These are phyloP conservation scores for Trachythela sp. DNA, from an alignment of 64 coral and sea anemone species.

Conservation along the genomic window DNA sequence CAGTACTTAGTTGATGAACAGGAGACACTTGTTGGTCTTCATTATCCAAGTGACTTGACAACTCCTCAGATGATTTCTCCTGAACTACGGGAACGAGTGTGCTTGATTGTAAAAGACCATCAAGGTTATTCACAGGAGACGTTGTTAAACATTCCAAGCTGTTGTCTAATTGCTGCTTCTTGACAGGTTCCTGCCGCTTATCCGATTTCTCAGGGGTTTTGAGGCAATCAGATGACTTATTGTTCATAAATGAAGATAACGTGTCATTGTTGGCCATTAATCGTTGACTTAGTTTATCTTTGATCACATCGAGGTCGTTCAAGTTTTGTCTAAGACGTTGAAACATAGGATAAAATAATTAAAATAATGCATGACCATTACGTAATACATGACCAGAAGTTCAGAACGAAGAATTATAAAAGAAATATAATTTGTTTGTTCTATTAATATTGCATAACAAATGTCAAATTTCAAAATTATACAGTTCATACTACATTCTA, in stretches of 20 bases:
- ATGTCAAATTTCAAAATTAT: no score
- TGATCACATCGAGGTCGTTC: slow-evolving; percentile 71
- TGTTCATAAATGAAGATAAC: background rate
- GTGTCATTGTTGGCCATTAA: background rate
- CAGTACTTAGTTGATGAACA: background rate
- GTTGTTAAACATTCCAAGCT: background rate
- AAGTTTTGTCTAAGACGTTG: slow-evolving; percentile 75
- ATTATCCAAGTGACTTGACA: background rate
- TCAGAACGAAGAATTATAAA: no score
- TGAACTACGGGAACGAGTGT: no score
- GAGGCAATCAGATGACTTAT: background rate
- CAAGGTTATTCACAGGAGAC: no score
- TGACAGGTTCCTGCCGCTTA: background rate
- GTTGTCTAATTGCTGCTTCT: background rate
- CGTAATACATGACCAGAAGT: no score
- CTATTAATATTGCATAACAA: no score
- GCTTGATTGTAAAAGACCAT: no score
- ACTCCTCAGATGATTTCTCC: background rate
- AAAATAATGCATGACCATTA: background rate
- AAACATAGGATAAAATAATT: background rate
- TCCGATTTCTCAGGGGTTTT: background rate
- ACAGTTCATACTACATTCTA: no score
- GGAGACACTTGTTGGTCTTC: background rate
- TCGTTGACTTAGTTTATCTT: slow-evolving; percentile 51
- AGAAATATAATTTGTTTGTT: no score